A percentile compares a stretch with the other conserved stretches of the same genome.
phyloP scores from a whole-genome alignment of 2,113 vertebrate genomes.

The Rhizomys pruinosus region DNA sequence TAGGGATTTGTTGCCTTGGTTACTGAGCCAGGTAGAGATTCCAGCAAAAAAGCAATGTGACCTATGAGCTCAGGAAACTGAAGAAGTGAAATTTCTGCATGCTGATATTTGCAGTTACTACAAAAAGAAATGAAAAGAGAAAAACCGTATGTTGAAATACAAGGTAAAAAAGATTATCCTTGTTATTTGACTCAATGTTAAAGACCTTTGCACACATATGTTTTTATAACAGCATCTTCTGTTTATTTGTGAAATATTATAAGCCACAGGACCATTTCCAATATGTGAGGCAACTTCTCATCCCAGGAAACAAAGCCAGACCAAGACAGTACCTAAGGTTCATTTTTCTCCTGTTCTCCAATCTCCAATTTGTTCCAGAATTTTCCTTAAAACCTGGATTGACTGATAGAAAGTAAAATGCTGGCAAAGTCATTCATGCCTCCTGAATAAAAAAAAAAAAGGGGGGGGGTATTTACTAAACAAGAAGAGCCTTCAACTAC shows the following conservation, averaged over 20 bases:
- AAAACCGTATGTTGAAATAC: constrained; percentile 48
- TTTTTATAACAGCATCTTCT: not conserved
- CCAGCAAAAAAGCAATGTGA: constrained; percentile 72
- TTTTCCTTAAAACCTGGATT: not conserved
- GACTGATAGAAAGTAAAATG: not conserved
- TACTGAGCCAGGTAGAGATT: constrained; percentile 81
- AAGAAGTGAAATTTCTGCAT: constrained; percentile 70
- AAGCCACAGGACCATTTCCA: constrained; percentile 14
- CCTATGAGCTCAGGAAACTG: constrained; percentile 68
- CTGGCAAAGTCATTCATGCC: not conserved
- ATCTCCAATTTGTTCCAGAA: not conserved
- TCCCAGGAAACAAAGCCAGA: constrained; percentile 30
- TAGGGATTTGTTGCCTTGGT: constrained; percentile 83
- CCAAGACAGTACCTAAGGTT: not conserved
- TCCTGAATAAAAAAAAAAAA: not conserved
- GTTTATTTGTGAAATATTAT: constrained; percentile 26
- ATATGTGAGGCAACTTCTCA: not conserved
- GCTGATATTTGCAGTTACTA: constrained; percentile 64
- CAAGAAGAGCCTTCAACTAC: not conserved
- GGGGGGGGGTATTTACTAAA: not conserved
- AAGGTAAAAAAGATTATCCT: not conserved
- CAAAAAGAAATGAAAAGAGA: constrained; percentile 65
- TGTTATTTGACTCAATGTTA: constrained; percentile 23
- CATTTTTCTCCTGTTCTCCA: not conserved
- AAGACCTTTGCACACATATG: constrained; percentile 6